Evolutionary conservation across 2,888 invertebrate genomes (phyloP).

Genomic region (Parthenolecanium corni): DNA sequence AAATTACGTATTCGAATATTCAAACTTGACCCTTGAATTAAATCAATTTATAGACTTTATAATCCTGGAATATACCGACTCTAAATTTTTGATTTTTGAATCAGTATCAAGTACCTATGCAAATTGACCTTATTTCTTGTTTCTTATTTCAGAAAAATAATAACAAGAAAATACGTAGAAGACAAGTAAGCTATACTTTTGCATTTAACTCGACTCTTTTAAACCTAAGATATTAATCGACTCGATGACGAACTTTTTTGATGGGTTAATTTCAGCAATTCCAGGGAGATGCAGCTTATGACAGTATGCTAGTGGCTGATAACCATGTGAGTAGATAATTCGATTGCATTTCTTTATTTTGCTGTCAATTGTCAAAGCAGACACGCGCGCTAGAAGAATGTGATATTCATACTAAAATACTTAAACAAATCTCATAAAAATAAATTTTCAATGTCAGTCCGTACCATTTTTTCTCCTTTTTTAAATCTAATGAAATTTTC

Average conservation of each 20-base stretch:
- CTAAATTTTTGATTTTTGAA: neutral
- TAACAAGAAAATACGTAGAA: slow-evolving; percentile 58
- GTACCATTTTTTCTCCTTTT: no score
- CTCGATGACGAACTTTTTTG: neutral
- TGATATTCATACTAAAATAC: no score
- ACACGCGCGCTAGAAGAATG: no score
- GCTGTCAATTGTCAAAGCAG: no score
- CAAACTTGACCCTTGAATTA: no score
- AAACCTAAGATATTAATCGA: neutral
- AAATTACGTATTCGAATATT: no score
- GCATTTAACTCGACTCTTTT: neutral
- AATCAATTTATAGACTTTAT: no score
- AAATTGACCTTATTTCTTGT: neutral
- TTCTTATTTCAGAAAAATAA: slow-evolving; percentile 30
- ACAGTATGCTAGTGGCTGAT: slow-evolving; percentile 26
- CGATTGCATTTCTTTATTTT: no score
- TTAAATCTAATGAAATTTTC: no score
- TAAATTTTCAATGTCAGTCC: no score
- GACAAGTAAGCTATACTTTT: slow-evolving; percentile 50
- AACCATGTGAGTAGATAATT: slow-evolving; percentile 25
- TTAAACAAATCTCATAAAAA: no score
- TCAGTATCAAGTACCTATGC: neutral
- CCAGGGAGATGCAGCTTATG: slow-evolving; percentile 30
- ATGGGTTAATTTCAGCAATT: slow-evolving; percentile 16
- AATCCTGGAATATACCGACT: no score